Conservation (phyloP, 1,140 invertebrate genomes). For the Bicyclus anynana region DNA sequence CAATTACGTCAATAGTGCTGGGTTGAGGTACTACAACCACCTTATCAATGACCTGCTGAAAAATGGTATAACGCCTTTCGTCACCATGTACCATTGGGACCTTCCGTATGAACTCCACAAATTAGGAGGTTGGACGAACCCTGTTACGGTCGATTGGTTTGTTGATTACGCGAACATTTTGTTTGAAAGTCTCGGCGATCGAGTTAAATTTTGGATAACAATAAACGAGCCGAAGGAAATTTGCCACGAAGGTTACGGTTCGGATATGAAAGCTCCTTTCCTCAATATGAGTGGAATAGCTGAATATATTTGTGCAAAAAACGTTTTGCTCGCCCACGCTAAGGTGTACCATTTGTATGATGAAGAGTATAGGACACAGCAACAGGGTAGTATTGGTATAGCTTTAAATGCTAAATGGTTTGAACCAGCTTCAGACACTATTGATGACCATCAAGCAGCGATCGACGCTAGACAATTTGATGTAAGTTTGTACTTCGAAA, state of each 20-base stretch:
- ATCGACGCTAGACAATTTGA: too few species aligned
- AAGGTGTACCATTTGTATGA: slow-evolving; percentile 38
- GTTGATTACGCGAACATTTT: slow-evolving; percentile 60
- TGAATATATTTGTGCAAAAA: slow-evolving; percentile 31
- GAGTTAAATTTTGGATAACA: slow-evolving; percentile 65
- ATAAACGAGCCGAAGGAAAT: slow-evolving; percentile 45
- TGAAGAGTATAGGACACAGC: slow-evolving; percentile 28
- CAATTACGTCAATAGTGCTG: slow-evolving; percentile 70
- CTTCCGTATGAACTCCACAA: slow-evolving; percentile 70
- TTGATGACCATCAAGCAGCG: too few species aligned
- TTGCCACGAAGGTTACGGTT: slow-evolving; percentile 61
- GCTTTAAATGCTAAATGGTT: too few species aligned
- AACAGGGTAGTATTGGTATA: too few species aligned
- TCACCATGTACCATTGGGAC: slow-evolving; percentile 78
- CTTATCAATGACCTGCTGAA: slow-evolving; percentile 78
- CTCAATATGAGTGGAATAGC: slow-evolving; percentile 52
- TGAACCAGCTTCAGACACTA: too few species aligned
- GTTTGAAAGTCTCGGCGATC: slow-evolving; percentile 59
- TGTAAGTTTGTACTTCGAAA: too few species aligned
- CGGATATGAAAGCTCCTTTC: slow-evolving; percentile 63
- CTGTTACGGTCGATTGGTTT: slow-evolving; percentile 66
- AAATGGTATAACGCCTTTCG: slow-evolving; percentile 73
- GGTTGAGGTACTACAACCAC: slow-evolving; percentile 79
- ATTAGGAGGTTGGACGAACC: slow-evolving; percentile 79
- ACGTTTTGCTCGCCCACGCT: slow-evolving; percentile 36